Evolutionary conservation across 2,113 vertebrate species (phyloP).

Genomic region (Nicator chloris): DNA sequence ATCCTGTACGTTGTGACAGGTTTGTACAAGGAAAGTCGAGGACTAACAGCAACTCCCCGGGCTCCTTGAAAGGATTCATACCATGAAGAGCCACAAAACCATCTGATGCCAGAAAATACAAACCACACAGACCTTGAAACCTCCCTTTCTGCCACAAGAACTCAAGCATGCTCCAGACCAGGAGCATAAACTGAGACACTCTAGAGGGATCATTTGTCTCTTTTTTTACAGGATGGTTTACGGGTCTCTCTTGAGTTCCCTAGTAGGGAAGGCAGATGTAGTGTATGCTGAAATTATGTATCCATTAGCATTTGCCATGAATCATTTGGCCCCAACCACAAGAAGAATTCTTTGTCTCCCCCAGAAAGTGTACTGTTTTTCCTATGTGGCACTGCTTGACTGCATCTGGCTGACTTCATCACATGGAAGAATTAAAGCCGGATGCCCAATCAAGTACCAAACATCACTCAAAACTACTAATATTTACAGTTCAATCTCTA

Average conservation of each 20-base stretch:
- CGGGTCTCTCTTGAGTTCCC: neutral
- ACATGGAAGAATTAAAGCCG: neutral
- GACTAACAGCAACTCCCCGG: neutral
- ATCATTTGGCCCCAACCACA: neutral
- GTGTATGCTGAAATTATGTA: neutral
- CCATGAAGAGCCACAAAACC: neutral
- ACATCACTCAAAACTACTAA: neutral
- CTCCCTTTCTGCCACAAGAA: neutral
- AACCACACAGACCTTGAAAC: neutral
- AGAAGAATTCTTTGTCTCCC: neutral
- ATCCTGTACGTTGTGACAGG: neutral
- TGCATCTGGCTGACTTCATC: neutral
- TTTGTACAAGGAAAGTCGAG: neutral
- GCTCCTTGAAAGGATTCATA: neutral
- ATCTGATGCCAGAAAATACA: neutral
- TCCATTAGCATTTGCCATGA: neutral
- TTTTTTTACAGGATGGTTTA: neutral
- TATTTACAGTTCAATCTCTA: neutral
- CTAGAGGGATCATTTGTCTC: neutral
- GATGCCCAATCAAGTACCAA: neutral
- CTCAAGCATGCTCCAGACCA: neutral
- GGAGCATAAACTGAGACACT: neutral
- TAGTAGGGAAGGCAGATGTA: neutral
- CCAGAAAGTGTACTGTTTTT: neutral
- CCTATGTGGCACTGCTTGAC: neutral